Evolutionary conservation across 2,797 vertebrate genomes (phyloP), one percentile per base, ranked within the genome.

Genomic region (Podarcis lilfordi): DNA sequence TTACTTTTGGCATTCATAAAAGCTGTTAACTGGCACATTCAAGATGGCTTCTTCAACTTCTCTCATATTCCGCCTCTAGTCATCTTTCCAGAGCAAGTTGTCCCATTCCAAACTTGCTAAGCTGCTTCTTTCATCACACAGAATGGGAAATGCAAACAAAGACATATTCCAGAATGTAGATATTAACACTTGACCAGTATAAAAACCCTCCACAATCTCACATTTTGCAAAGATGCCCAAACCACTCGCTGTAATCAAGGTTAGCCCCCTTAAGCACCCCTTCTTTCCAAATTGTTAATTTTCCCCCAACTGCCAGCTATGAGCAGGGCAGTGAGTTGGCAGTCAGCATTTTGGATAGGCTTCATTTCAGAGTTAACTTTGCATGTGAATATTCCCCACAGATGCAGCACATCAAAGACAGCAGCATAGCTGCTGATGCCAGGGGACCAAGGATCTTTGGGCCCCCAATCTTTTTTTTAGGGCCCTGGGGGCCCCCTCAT

Each of bases 1-100:
- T 88, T 80, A 83, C 59, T 72, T 89, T 90, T 89, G n/a, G 8
- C 85, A 80, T 86, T 64, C 29, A 37, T 29, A 5, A 81, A 8
- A 81, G 66, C 2, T 37, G 11, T 1, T 83, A 93, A 80, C 23
- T 40, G 87, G 2, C 3, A 89, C 5, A 91, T 92, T 82, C 45
- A 80, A 84, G 90, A 43, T 11, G 2, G 1, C 82, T 89, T 91
- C 40, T 68, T 32, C 37, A 0, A 50, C n/a, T 89, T 91, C 35
- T 71, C 82, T 87, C 17, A 40, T 78, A 8, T 1, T 43, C 74
- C 84, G 0, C 68, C 72, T 19, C 8, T 86, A 87, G 8, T 4
- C 72, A 50, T 4, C 43, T 85, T 88, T 85, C 80, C 19, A 21
- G 79, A 9, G 80, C 86, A 76, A 92, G 37, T 76, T 0, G 75